Conservation (phyloP, 2,797 vertebrate species). For the Kryptolebias ocellatus region DNA sequence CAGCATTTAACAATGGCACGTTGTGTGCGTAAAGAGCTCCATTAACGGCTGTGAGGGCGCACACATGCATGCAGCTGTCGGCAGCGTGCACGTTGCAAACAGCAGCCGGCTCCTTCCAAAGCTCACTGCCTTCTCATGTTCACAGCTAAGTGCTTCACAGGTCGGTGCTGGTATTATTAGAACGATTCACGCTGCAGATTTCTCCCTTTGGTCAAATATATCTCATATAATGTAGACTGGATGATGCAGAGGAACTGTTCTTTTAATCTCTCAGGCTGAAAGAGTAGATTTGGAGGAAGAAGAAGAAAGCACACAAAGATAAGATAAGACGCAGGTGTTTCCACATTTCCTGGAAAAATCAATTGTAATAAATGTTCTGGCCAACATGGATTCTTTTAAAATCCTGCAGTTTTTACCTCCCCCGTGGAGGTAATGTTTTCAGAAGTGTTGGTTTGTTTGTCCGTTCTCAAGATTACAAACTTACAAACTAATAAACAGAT, state of each 20-base stretch:
- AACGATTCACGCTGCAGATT: neutral
- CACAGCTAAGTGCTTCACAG: constrained; percentile 30
- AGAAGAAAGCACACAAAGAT: neutral
- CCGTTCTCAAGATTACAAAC: no score
- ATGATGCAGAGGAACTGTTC: neutral
- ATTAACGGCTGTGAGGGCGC: constrained; percentile 28
- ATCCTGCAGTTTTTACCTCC: no score
- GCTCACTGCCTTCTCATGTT: constrained; percentile 42
- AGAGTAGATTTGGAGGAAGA: neutral
- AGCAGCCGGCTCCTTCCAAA: constrained; percentile 46
- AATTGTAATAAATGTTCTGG: neutral
- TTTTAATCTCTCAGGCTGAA: neutral
- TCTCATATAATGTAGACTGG: constrained; percentile 2
- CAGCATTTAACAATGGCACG: constrained; percentile 77
- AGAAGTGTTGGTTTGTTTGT: no score
- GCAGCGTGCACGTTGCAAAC: constrained; percentile 33
- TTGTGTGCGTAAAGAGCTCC: constrained; percentile 63
- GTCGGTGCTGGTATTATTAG: constrained; percentile 22
- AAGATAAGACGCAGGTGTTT: constrained; percentile 1
- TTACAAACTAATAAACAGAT: no score
- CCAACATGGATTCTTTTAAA: neutral
- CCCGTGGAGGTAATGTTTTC: no score
- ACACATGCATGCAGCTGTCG: constrained; percentile 64
- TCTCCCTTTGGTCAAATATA: constrained; percentile 18
- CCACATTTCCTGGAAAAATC: neutral